phyloP scores from a whole-genome alignment of 2,888 invertebrate genomes.

The Xestobium rufovillosum region DNA sequence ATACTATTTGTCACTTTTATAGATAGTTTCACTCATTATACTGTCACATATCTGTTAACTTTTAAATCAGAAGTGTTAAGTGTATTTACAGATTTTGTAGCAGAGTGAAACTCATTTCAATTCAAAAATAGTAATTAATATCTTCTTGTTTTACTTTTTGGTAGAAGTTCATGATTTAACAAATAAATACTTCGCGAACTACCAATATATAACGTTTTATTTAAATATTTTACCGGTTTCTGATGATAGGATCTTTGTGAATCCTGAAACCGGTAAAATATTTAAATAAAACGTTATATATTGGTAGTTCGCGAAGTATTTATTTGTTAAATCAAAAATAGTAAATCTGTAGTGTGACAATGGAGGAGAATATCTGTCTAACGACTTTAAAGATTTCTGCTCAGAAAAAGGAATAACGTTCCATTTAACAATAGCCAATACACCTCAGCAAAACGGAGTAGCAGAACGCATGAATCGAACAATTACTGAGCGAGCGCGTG shows the following conservation, averaged over 20 bases:
- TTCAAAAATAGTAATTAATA: slow-evolving; percentile 14
- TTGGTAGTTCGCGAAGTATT: too few relatives aligned
- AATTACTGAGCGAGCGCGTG: slow-evolving; percentile 26
- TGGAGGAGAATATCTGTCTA: slow-evolving; percentile 20
- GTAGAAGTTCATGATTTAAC: too few relatives aligned
- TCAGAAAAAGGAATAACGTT: slow-evolving; percentile 18
- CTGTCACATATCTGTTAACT: slow-evolving; percentile 16
- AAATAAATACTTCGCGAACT: too few relatives aligned
- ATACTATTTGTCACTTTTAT: too few relatives aligned
- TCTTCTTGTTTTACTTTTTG: too few relatives aligned
- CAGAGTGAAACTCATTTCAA: slow-evolving; percentile 18
- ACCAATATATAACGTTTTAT: too few relatives aligned
- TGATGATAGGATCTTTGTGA: too few relatives aligned
- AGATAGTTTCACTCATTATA: too few relatives aligned
- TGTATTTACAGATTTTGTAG: slow-evolving; percentile 16
- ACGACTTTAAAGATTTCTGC: slow-evolving; percentile 16
- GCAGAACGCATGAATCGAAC: slow-evolving; percentile 15
- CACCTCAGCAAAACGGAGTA: slow-evolving; percentile 21
- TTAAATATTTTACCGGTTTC: too few relatives aligned
- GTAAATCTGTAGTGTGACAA: slow-evolving; percentile 13
- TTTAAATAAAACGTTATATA: too few relatives aligned
- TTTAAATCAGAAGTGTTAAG: slow-evolving; percentile 18
- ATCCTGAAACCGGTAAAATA: too few relatives aligned
- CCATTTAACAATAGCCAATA: slow-evolving; percentile 15
- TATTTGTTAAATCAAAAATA: too few relatives aligned